Evolutionary conservation across 1,140 invertebrate species (phyloP).

Genomic region (Laupala kohalensis): DNA sequence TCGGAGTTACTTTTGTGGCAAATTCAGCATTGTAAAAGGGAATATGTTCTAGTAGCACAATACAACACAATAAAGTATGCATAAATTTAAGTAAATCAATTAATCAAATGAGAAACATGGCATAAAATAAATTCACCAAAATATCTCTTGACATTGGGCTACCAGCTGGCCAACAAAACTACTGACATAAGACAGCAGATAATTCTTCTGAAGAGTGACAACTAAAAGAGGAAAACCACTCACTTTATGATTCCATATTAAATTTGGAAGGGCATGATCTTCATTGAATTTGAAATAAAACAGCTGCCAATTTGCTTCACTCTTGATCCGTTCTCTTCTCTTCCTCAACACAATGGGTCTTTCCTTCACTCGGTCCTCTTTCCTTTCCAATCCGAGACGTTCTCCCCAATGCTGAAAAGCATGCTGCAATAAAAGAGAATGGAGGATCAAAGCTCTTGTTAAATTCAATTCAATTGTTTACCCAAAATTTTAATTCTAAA

Average conservation of each 20-base stretch:
- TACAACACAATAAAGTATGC: too few species aligned
- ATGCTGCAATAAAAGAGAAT: constrained; percentile 43
- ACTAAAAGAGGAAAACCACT: constrained; percentile 15
- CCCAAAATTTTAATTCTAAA: too few species aligned
- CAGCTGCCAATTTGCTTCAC: constrained; percentile 80
- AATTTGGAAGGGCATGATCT: constrained; percentile 90
- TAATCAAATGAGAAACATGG: too few species aligned
- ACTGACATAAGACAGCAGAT: not conserved
- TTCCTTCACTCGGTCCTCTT: constrained; percentile 44
- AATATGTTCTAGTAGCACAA: too few species aligned
- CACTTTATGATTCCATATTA: constrained; percentile 98
- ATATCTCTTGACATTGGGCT: too few species aligned
- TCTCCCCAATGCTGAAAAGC: constrained; percentile 84
- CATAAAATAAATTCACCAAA: not conserved
- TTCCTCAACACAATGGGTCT: constrained; percentile 82
- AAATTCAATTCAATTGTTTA: too few species aligned
- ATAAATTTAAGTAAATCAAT: too few species aligned
- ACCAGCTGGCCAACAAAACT: too few species aligned
- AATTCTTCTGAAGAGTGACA: not conserved
- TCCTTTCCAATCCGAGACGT: constrained; percentile 52
- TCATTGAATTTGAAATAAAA: constrained; percentile 93
- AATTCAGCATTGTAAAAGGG: too few species aligned
- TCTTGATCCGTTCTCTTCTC: constrained; percentile 79
- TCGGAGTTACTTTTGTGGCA: too few species aligned
- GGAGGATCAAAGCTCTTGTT: too few species aligned